phyloP scores from a whole-genome alignment of 2,113 vertebrate species.

The Xenopus borealis region DNA sequence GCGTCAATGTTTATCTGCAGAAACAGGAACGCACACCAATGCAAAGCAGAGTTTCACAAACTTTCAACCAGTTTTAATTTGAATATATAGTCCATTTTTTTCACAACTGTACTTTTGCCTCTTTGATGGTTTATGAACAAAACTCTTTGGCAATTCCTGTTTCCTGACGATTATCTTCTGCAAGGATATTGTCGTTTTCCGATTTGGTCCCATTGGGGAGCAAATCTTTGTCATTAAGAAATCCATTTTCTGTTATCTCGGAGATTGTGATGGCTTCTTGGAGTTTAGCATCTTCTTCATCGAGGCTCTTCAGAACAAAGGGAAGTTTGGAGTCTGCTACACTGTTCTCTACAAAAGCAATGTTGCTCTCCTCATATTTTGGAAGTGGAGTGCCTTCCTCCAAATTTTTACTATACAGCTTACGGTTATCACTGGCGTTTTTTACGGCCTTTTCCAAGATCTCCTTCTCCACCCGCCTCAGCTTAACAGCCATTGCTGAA shows the following conservation, averaged over 20 bases:
- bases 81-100: constrained; percentile 62
- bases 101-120: constrained; percentile 54
- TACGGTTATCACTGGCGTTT: constrained; percentile 71
- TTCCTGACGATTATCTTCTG: constrained; percentile 61
- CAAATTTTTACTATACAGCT: constrained; percentile 74
- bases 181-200: constrained; percentile 53
- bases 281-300: constrained; percentile 67
- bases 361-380: constrained; percentile 79
- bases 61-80: constrained; percentile 62
- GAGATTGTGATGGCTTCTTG: constrained; percentile 58
- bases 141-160: constrained; percentile 74
- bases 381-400: constrained; percentile 74
- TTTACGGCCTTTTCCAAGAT: constrained; percentile 82
- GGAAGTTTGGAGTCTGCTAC: constrained; percentile 79
- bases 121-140: constrained; percentile 59
- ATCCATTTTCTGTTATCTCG: constrained; percentile 63
- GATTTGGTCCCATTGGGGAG: constrained; percentile 65
- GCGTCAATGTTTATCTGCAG: constrained; percentile 71
- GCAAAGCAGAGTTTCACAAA: constrained; percentile 56
- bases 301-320: constrained; percentile 78
- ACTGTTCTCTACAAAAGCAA: constrained; percentile 79
- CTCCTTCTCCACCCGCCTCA: constrained; percentile 89
- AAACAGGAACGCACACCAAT: constrained; percentile 65
- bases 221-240: constrained; percentile 75
- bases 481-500: constrained; percentile 77